Evolutionary conservation across 2,113 vertebrate genomes (phyloP), one percentile per base, ranked within the genome.

Genomic region (Austrofundulus limnaeus): DNA sequence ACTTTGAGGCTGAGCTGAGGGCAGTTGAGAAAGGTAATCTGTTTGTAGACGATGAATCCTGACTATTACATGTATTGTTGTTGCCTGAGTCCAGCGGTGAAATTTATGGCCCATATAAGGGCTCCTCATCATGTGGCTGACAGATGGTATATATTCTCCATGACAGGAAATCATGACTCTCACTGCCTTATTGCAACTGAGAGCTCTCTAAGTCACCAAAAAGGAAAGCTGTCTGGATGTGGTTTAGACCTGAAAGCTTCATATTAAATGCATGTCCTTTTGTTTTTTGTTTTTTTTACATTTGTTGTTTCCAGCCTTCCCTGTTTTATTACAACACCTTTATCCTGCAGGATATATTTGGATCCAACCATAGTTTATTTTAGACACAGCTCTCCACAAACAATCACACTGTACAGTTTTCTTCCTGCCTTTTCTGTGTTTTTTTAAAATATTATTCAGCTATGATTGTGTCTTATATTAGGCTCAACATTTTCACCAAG

Each of bases 81-180:
- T 62, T 77, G 75, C 77, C 62, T 2, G 66, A 75, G 66, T 79
- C 81, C 42, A n/a, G 70, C 66, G 47, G 63, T 70, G 77, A 80
- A 84, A 87, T 83, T 66, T 69, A 85, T 88, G 69, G 78, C 57
- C 77, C 74, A 57, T 78, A 84, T 73, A 86, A 76, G 74, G 75
- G 70, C 69, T 75, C 41, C 77, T 77, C 77, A 82, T 88, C 80
- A 81, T 73, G 72, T n/a, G 38, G 70, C 60, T 86, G 86, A 82
- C 85, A 85, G 82, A 76, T 68, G 77, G 66, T 67, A 73, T 83
- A 81, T 82, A 77, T 82, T 76, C 64, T 75, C 60, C 14, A 4
- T 46, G 78, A 87, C 75, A 75, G 81, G 66, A 81, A 72, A 84
- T 79, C 84, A 77, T 82, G 85, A 78, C 77, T 85, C 74, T 79